These are phyloP conservation scores for Labia minor DNA, from an alignment of 2,888 invertebrate genomes.

Conservation along the genomic window DNA sequence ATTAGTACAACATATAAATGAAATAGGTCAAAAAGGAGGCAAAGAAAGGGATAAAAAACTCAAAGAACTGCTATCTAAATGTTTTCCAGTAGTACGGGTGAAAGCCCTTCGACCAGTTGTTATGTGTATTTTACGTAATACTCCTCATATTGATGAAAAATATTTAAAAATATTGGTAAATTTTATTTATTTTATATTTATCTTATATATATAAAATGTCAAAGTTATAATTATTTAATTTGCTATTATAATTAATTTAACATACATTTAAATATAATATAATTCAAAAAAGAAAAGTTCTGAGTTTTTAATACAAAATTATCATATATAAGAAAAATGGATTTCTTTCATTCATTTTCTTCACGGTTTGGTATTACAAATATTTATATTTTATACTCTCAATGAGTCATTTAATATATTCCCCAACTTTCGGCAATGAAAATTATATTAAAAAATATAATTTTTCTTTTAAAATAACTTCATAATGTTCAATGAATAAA, in stretches of 20 bases:
- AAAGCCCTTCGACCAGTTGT: constrained; percentile 86
- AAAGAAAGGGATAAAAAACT: constrained; percentile 70
- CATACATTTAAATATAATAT: too few relatives aligned
- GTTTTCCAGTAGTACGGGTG: constrained; percentile 87
- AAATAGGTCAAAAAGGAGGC: constrained; percentile 62
- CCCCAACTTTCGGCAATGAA: too few relatives aligned
- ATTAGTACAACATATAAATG: constrained; percentile 69
- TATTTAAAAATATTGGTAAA: constrained; percentile 61
- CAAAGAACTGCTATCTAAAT: constrained; percentile 79
- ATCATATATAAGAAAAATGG: too few relatives aligned
- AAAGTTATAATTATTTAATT: background rate
- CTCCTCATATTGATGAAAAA: constrained; percentile 86
- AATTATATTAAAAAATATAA: too few relatives aligned
- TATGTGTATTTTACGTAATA: constrained; percentile 86
- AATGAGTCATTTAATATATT: too few relatives aligned
- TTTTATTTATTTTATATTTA: constrained; percentile 17
- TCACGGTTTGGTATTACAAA: too few relatives aligned
- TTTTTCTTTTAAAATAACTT: too few relatives aligned
- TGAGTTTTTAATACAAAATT: too few relatives aligned
- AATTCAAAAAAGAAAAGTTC: too few relatives aligned
- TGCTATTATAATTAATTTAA: background rate
- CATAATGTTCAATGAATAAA: too few relatives aligned
- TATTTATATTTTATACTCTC: too few relatives aligned
- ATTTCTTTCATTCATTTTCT: too few relatives aligned
- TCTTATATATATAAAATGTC: background rate